phyloP scores from a whole-genome alignment of 2,113 vertebrate genomes.

The Atractosteus spatula region DNA sequence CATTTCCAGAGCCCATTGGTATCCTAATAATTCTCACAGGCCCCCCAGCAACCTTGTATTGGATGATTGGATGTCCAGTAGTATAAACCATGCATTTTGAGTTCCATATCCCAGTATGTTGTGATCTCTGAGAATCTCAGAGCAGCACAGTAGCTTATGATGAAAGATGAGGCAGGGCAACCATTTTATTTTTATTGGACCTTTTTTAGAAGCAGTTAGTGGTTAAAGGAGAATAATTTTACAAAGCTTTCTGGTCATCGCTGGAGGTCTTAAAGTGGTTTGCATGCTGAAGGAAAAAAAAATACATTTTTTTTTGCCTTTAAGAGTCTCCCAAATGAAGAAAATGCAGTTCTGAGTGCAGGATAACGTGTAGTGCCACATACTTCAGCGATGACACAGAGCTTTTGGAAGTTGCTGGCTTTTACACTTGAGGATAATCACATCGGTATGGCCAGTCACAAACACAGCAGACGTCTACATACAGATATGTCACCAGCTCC shows the following conservation, averaged over 20 bases:
- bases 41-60: too few species aligned
- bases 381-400: background rate
- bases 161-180: conserved; percentile 39
- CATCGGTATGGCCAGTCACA: background rate
- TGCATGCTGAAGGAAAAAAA: background rate
- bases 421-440: background rate
- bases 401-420: background rate
- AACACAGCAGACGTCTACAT: background rate
- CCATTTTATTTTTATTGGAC: conserved; percentile 44
- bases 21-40: too few species aligned
- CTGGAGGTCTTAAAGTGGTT: conserved; percentile 35
- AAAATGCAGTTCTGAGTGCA: background rate
- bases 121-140: too few species aligned
- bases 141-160: conserved; percentile 42
- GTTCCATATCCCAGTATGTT: too few species aligned
- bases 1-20: too few species aligned
- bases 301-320: background rate
- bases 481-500: too few species aligned
- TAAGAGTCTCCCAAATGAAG: background rate
- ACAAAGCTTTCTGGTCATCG: conserved; percentile 48
- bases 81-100: too few species aligned
- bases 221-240: conserved; percentile 59
- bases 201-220: conserved; percentile 47
- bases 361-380: background rate
- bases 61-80: too few species aligned